Evolutionary conservation across 1,140 invertebrate species (phyloP).

Genomic region (Lepidotrigona ventralis): DNA sequence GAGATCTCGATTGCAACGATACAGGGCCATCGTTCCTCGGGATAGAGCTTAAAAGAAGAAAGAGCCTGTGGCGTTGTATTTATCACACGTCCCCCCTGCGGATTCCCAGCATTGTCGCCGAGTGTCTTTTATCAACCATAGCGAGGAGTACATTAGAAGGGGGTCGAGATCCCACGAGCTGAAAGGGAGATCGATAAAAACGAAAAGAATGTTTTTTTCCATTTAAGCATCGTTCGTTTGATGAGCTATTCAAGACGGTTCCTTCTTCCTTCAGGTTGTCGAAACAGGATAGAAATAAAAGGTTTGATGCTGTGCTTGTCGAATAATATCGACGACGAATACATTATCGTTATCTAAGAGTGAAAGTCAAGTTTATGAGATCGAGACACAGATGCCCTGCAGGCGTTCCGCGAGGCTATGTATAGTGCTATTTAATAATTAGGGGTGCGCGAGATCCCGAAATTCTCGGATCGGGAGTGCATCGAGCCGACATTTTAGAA

Average conservation of each 20-base stretch:
- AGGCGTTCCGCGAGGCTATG: too few species aligned
- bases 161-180: neutral
- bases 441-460: too few species aligned
- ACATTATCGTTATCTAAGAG: too few species aligned
- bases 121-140: neutral
- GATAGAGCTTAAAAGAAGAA: neutral
- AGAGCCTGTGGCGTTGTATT: neutral
- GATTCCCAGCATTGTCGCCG: neutral
- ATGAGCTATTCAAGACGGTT: neutral
- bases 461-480: too few species aligned
- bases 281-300: neutral
- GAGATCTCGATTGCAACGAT: neutral
- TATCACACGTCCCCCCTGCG: neutral
- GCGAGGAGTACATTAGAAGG: neutral
- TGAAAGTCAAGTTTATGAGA: too few species aligned
- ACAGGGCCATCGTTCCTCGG: neutral
- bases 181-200: neutral
- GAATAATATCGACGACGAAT: neutral
- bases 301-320: neutral
- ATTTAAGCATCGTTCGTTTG: slow-evolving; percentile 5
- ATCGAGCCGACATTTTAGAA: too few species aligned
- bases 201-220: slow-evolving; percentile 11
- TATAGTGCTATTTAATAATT: too few species aligned
- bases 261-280: neutral
- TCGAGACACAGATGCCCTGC: too few species aligned